Evolutionary conservation across 2,113 vertebrate genomes (phyloP), one percentile per base, ranked within the genome.

Genomic region (Neopipo cinnamomea): DNA sequence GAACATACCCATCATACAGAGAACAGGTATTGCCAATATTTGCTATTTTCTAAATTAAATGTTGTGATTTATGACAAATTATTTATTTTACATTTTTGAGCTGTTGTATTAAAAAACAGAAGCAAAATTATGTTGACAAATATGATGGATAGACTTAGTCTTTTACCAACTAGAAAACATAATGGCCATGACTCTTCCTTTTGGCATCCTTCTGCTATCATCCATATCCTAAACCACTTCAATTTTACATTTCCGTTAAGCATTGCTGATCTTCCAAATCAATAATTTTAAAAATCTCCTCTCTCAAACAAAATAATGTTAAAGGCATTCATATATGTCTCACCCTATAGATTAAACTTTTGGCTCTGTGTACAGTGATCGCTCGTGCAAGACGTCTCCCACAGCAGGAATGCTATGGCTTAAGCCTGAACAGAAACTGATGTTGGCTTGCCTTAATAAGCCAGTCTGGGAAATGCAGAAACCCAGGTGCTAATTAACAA

Each of bases 1-100:
- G 22, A 53, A n/a, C 8, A 5, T 46, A 25, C 24, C 55, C 14
- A 0, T 9, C 61, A 1, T 0, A 30, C 12, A 2, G 35, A 31
- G 65, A 65, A 30, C 35, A 20, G 37, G 28, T 33, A 44, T 0
- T 37, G 74, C 66, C 4, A 0, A 28, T 20, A 20, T 14, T 11
- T 46, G 47, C 12, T 8, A 2, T 3, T 42, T 58, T 24, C 41
- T 5, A 33, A 66, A 74, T 42, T 7, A 39, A 68, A 2, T 22
- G 47, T 52, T 67, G 55, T 16, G 12, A 18, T 24, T 59, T 47
- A 49, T 52, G 8, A 13, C 15, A 41, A 44, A 13, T 28, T 63
- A 3, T 6, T 56, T 11, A 11, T 24, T 86, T 85, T 25, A 35
- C 16, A 11, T 30, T 75, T 92, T 74, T 39, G 10, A 85, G 42